Percentiles rank a stretch among this genome's conserved stretches.
phyloP scores from a whole-genome alignment of 1,140 invertebrate genomes.

The Drosophila parabipectinata region DNA sequence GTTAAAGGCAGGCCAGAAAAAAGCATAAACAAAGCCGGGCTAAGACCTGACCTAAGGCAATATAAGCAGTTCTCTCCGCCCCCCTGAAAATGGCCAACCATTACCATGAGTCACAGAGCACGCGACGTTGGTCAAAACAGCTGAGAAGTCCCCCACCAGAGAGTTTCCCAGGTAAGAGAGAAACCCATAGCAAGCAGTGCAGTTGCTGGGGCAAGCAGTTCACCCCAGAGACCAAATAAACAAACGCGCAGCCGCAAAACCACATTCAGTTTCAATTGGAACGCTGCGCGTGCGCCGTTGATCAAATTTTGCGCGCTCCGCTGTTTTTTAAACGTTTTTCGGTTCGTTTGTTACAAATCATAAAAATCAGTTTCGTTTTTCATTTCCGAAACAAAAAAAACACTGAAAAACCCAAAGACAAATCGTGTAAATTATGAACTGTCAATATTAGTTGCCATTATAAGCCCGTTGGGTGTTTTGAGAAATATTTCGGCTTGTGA shows the following conservation, averaged over 20 bases:
- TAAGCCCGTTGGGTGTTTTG: constrained; percentile 36
- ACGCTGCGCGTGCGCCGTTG: constrained; percentile 67
- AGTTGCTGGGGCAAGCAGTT: constrained; percentile 39
- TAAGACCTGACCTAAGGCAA: constrained; percentile 77
- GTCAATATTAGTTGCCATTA: constrained; percentile 42
- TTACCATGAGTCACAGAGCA: constrained; percentile 45
- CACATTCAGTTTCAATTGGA: constrained; percentile 75
- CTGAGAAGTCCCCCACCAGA: constrained; percentile 13
- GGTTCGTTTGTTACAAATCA: constrained; percentile 54
- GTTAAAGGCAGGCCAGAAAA: constrained; percentile 40
- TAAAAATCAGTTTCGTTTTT: constrained; percentile 20
- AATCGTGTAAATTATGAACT: constrained; percentile 44
- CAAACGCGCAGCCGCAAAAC: constrained; percentile 55
- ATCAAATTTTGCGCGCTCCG: constrained; percentile 43
- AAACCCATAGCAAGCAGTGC: constrained; percentile 53
- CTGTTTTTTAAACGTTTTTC: constrained; percentile 28
- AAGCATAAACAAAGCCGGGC: constrained; percentile 57
- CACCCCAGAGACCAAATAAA: constrained; percentile 64
- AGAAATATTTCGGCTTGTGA: constrained; percentile 47
- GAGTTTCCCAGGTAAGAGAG: constrained; percentile 7
- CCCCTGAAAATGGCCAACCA: constrained; percentile 8
- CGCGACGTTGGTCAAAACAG: constrained; percentile 47
- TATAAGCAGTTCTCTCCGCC: constrained; percentile 20
- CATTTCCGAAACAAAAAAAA: constrained; percentile 10
- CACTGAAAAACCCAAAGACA: constrained; percentile 19